These are phyloP conservation scores for human DNA, from an alignment of 2,113 vertebrate genomes.

Conservation along the genomic window GRCh38 chr1:13804001-13804500, in stretches of 20 bases:
- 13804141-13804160: background rate
- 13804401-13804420: background rate
- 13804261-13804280: background rate
- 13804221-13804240: rapidly evolving
- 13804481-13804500: rapidly evolving
- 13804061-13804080: background rate
- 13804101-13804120: background rate
- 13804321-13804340: background rate
- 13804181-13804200: rapidly evolving
- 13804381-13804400: background rate
- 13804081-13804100: background rate
- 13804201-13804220: rapidly evolving
- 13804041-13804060: background rate
- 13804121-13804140: too few species aligned
- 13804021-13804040: background rate
- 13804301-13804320: background rate
- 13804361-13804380: too few species aligned
- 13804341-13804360: background rate
- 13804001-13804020: background rate
- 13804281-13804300: background rate
- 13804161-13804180: background rate
- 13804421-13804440: rapidly evolving
- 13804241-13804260: background rate
- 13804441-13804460: background rate
- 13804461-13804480: background rate